phyloP scores from a whole-genome alignment of 1,140 invertebrate genomes.

The Trichomalopsis sarcophagae region DNA sequence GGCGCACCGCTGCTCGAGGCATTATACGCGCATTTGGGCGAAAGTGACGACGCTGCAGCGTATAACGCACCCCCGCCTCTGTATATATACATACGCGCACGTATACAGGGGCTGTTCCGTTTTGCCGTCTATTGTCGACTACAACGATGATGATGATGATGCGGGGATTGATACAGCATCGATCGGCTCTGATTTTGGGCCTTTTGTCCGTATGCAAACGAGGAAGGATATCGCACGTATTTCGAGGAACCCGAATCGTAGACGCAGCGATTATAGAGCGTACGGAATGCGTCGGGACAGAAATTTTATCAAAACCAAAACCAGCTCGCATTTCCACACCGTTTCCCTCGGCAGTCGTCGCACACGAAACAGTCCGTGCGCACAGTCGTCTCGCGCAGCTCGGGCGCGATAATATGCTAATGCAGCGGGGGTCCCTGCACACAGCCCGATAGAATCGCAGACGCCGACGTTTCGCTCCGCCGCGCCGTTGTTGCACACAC shows the following conservation, averaged over 20 bases:
- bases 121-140: not conserved
- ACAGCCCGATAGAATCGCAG: slow-evolving; percentile 37
- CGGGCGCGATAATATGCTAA: slow-evolving; percentile 46
- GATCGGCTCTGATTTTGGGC: not conserved
- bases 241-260: too few relatives aligned
- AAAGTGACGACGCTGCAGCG: slow-evolving; percentile 16
- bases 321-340: not conserved
- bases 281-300: too few relatives aligned
- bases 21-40: slow-evolving; percentile 34
- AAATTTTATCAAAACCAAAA: not conserved
- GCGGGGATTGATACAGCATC: not conserved
- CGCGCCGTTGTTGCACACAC: not conserved
- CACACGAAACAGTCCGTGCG: not conserved
- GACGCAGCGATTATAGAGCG: too few relatives aligned
- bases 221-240: not conserved
- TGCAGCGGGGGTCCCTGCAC: not conserved
- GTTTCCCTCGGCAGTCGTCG: not conserved
- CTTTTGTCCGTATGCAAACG: not conserved
- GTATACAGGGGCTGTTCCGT: not conserved
- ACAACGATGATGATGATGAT: not conserved
- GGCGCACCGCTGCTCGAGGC: not conserved
- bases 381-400: not conserved
- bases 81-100: not conserved
- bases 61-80: not conserved
- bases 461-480: slow-evolving; percentile 31